Base-by-base conservation (phyloP, 2,797 vertebrate species). In the Melanogrammus aeglefinus region DNA sequence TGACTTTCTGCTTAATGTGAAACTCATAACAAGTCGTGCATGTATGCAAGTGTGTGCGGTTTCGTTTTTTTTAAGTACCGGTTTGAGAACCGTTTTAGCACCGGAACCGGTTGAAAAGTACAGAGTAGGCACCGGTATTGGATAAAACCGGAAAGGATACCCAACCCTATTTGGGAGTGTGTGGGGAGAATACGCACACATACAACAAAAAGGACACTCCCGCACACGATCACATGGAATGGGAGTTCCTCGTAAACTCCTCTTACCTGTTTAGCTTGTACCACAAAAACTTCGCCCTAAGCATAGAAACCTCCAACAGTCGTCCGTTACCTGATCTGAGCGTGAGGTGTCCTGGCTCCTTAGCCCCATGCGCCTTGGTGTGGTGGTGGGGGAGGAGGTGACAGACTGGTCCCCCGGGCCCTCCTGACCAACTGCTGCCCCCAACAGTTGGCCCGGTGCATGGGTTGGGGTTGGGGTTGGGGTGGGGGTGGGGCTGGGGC, bases 281-380 rank as follows among this genome's bases (percentile, higher is more conserved):
- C 1, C 47, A 51, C 16, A 21, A 18, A 18, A 51, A 51, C 47
- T 44, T 44, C 41, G 1, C 57, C 57, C 21, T n/a, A 8, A 27
- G 63, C 63, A 27, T 12, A 29, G 63, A 9, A 69, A 27, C n/a
- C 13, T 27, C 8, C 0, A 10, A 27, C 57, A 27, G 57, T 10
- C 9, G 63, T 29, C 63, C 63, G 85, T 76, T 82, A 87, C 93
- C 91, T 91, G 94, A 12, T 95, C 94, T 74, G 89, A 80, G 47
- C 93, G 91, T 0, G 86, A 87, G 1, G 90, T 74, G 80, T 99
- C 97, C 86, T 96, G 96, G 91, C 97, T 99, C 24, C 97, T 93
- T 0, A 97, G 95, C 72, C 97, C 94, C 95, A 98, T 98, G 82
- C 97, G 93, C 72, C 93, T 93, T 0, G 96, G 96, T 75, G 77